phyloP scores from a whole-genome alignment of 2,113 vertebrate species.

The Oncorhynchus kisutch region DNA sequence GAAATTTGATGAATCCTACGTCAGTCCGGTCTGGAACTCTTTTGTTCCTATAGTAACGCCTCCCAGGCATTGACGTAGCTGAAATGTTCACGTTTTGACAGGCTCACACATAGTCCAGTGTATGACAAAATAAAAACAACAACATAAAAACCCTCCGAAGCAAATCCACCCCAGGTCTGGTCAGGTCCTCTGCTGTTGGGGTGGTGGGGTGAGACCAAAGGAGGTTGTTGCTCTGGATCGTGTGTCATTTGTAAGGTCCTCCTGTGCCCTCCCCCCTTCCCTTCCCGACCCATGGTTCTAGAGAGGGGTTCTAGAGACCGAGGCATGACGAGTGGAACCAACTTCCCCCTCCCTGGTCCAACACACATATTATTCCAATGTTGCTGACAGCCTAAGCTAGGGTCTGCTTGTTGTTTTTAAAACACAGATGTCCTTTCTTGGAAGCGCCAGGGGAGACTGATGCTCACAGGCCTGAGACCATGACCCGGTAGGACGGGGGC shows the following conservation, averaged over 20 bases:
- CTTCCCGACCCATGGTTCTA: constrained; percentile 51
- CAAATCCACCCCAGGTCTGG: constrained; percentile 85
- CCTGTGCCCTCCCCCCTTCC: constrained; percentile 36
- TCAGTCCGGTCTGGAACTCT: constrained; percentile 42
- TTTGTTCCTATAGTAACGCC: constrained; percentile 47
- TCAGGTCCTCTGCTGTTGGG: constrained; percentile 59
- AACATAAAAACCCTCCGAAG: constrained; percentile 56
- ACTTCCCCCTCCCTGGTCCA: constrained; percentile 38
- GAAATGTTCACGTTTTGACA: constrained; percentile 62
- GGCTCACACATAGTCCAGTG: constrained; percentile 51
- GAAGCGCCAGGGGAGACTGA: constrained; percentile 37
- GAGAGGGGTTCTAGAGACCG: constrained; percentile 14
- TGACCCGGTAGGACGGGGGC: constrained; percentile 97
- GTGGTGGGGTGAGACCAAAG: constrained; percentile 37
- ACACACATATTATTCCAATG: constrained; percentile 57
- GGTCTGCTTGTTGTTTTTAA: constrained; percentile 29
- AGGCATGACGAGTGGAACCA: constrained; percentile 47
- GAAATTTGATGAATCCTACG: constrained; percentile 39
- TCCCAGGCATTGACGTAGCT: constrained; percentile 59
- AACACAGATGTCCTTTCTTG: background rate
- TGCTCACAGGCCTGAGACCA: constrained; percentile 97
- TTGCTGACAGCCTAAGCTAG: constrained; percentile 69
- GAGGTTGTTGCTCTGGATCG: constrained; percentile 45
- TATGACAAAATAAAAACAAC: constrained; percentile 69
- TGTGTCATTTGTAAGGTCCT: constrained; percentile 49